A percentile compares a stretch with the other conserved stretches of the same genome.
Evolutionary conservation across 2,797 vertebrate species (phyloP).

Genomic region (Coregonus suidteri): DNA sequence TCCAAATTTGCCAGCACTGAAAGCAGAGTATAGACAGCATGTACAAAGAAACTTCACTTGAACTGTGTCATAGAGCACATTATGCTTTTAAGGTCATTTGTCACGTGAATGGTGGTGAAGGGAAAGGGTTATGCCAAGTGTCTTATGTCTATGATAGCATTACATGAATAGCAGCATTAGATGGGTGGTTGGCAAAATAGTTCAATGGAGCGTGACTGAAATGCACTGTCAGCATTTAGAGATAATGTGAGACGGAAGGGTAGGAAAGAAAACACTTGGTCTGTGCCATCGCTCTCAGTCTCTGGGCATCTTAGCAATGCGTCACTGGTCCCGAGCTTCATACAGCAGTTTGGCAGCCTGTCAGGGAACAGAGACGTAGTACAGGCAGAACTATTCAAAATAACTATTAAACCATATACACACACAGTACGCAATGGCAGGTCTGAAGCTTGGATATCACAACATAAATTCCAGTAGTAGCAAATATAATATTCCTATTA

Average conservation of each 20-base stretch:
- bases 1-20: slow-evolving; percentile 57
- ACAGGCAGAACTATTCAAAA: background rate
- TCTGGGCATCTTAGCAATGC: background rate
- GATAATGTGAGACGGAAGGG: slow-evolving; percentile 25
- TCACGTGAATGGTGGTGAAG: slow-evolving; percentile 18
- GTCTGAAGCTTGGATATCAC: background rate
- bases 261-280: slow-evolving; percentile 35
- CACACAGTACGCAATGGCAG: background rate
- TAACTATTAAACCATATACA: background rate
- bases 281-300: slow-evolving; percentile 9
- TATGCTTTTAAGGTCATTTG: background rate
- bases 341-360: slow-evolving; percentile 91
- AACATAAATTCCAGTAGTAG: background rate
- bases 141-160: background rate
- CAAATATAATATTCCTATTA: background rate
- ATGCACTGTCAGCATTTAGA: slow-evolving; percentile 41
- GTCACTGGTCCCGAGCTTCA: slow-evolving; percentile 84
- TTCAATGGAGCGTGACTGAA: slow-evolving; percentile 2
- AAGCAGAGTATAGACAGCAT: slow-evolving; percentile 32
- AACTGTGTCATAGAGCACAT: slow-evolving; percentile 6
- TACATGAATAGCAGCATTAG: background rate
- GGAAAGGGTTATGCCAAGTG: background rate
- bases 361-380: background rate
- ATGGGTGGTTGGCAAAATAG: background rate
- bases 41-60: slow-evolving; percentile 14